phyloP scores from a whole-genome alignment of 2,888 invertebrate species.

The Drosophila bunnanda region DNA sequence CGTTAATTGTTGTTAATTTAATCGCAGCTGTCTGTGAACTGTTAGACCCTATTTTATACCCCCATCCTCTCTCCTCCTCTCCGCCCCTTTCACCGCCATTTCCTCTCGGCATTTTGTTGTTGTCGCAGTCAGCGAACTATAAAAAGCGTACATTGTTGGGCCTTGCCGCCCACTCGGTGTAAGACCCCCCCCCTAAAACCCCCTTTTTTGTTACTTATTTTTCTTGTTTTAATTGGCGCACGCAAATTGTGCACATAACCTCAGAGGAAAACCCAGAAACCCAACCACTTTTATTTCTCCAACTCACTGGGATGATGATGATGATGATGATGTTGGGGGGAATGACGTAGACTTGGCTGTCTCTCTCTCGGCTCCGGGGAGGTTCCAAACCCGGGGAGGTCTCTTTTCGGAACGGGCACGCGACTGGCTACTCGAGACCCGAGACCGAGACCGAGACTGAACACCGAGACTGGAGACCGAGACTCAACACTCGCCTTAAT shows the following conservation, averaged over 20 bases:
- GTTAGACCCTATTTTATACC: constrained; percentile 15
- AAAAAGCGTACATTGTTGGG: constrained; percentile 58
- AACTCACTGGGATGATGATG: constrained; percentile 4
- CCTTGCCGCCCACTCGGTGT: constrained; percentile 23
- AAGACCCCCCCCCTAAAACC: background rate
- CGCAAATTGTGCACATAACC: constrained; percentile 75
- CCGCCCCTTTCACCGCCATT: background rate
- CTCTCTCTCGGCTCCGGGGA: background rate
- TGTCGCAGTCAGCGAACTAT: constrained; percentile 56
- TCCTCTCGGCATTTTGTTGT: constrained; percentile 28
- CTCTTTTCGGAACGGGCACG: constrained; percentile 55
- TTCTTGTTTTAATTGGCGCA: constrained; percentile 70
- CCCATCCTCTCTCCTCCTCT: background rate
- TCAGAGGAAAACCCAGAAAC: constrained; percentile 50
- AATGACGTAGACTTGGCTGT: constrained; percentile 44
- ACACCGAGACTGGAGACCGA: constrained; percentile 2
- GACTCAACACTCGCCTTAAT: constrained; percentile 49
- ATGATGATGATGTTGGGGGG: constrained; percentile 32
- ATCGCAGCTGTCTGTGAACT: constrained; percentile 21
- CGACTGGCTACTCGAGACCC: constrained; percentile 60
- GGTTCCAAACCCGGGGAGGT: constrained; percentile 25
- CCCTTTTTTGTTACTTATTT: constrained; percentile 21
- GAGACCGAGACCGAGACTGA: background rate
- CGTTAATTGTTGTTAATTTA: constrained; percentile 21
- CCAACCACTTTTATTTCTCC: constrained; percentile 15